These are phyloP conservation scores for Furcula furcula DNA, from an alignment of 2,888 invertebrate genomes.

Conservation along the genomic window DNA sequence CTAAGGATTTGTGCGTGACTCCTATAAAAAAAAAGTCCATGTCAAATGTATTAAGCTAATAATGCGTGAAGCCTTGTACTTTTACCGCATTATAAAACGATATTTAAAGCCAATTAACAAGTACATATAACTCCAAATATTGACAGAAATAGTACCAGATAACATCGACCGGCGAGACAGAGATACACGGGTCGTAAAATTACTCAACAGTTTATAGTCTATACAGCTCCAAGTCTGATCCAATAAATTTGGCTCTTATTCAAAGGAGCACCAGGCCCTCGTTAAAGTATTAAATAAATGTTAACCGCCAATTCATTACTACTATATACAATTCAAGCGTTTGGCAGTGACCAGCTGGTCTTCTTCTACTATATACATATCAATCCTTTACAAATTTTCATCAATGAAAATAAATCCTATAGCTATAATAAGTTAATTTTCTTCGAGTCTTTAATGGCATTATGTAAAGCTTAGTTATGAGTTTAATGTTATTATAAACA, in stretches of 20 bases:
- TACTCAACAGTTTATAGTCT: neutral
- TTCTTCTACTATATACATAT: conserved; percentile 30
- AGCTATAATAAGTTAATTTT: conserved; percentile 45
- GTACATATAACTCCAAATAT: neutral
- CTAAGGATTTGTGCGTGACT: too few relatives aligned
- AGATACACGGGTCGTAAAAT: neutral
- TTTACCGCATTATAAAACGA: neutral
- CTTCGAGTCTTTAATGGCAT: conserved; percentile 35
- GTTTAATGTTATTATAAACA: conserved; percentile 11
- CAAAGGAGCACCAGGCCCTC: conserved; percentile 2
- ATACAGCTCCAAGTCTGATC: neutral
- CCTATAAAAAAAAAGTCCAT: too few relatives aligned
- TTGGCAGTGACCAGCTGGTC: conserved; percentile 76
- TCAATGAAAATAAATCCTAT: conserved; percentile 28
- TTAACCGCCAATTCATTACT: conserved; percentile 12
- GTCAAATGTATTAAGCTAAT: too few relatives aligned
- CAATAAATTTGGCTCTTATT: neutral
- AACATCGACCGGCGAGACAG: neutral
- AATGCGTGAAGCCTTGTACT: too few relatives aligned
- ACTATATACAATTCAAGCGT: conserved; percentile 47
- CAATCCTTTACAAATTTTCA: conserved; percentile 18
- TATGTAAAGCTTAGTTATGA: conserved; percentile 38
- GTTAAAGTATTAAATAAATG: conserved; percentile 5
- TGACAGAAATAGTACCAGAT: neutral
- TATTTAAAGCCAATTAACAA: neutral